Conservation (phyloP, 2,113 vertebrate species). For the Aix galericulata region DNA sequence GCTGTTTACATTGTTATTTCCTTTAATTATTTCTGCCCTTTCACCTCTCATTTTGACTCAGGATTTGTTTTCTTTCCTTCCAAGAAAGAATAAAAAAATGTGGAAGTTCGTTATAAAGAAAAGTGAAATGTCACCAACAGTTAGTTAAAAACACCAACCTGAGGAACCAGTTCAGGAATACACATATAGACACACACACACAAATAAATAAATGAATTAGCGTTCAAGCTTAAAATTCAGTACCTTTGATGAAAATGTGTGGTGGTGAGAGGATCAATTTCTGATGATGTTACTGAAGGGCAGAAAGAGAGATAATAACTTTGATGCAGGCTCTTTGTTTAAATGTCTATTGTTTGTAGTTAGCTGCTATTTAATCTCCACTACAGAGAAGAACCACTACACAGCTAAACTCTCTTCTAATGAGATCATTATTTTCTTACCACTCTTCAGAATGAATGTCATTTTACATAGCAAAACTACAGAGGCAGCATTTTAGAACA, state of each 20-base stretch:
- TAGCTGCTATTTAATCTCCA: constrained; percentile 76
- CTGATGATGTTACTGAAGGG: constrained; percentile 67
- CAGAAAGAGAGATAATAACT: constrained; percentile 69
- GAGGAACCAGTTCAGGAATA: constrained; percentile 37
- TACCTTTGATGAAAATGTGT: constrained; percentile 56
- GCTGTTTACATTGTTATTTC: background rate
- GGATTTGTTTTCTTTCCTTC: constrained; percentile 22
- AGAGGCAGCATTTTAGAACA: constrained; percentile 70
- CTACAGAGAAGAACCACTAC: constrained; percentile 73
- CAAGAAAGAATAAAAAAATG: background rate
- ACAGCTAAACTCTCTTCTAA: constrained; percentile 68
- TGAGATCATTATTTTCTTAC: constrained; percentile 76
- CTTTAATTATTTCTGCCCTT: constrained; percentile 27
- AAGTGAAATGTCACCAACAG: constrained; percentile 38
- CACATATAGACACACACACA: background rate
- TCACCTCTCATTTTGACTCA: background rate
- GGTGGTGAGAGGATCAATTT: constrained; percentile 57
- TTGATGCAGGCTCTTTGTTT: constrained; percentile 59
- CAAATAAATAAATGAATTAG: constrained; percentile 16
- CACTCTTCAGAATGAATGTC: constrained; percentile 70
- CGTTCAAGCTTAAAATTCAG: constrained; percentile 66
- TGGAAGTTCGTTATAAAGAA: constrained; percentile 35
- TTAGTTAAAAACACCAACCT: constrained; percentile 47
- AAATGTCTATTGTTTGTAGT: constrained; percentile 78
- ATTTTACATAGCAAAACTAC: constrained; percentile 75